Percentiles rank a stretch among this genome's conserved stretches.
Conservation (phyloP, 35 echinoderm and acorn worm species). For the Diadema setosum region DNA sequence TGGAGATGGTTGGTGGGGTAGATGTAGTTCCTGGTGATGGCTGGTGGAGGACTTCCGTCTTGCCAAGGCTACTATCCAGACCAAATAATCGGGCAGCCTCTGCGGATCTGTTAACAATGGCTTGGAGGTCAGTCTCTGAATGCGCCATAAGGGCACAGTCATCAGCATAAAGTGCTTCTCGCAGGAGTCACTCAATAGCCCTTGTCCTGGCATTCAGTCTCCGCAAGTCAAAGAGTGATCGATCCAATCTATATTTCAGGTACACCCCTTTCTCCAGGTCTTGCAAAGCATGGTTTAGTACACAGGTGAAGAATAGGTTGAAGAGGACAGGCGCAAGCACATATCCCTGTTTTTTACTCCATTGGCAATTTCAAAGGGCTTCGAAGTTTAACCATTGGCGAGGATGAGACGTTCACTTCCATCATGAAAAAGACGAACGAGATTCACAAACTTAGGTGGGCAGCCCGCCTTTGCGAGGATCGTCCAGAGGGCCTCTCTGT, state of each 20-base stretch:
- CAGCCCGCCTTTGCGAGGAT: conserved; percentile 15
- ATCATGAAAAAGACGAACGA: not conserved
- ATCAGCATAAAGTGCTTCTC: conserved; percentile 10
- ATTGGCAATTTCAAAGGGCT: not conserved
- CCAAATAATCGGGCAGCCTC: conserved; percentile 14
- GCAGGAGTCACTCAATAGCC: not conserved
- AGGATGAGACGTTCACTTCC: not conserved
- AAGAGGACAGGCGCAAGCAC: conserved; percentile 23
- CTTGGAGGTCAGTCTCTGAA: not conserved
- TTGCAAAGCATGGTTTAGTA: not conserved
- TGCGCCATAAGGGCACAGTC: conserved; percentile 24
- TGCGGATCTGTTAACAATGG: conserved; percentile 5
- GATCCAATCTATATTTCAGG: conserved; percentile 8
- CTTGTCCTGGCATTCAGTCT: not conserved
- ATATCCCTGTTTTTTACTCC: conserved; percentile 15
- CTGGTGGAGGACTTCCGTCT: conserved; percentile 21
- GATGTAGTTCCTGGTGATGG: not conserved
- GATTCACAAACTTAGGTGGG: not conserved
- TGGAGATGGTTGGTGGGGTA: not conserved
- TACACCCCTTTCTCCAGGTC: not conserved
- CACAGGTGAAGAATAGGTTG: conserved; percentile 26
- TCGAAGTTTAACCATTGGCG: not conserved
- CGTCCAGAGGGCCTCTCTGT: conserved; percentile 8
- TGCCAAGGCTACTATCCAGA: conserved; percentile 26
- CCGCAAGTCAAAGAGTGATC: conserved; percentile 5